A percentile compares a stretch with the other conserved stretches of the same genome.
phyloP scores from a whole-genome alignment of 37 sponge, comb jelly and placozoan genomes.

The Spongilla lacustris region DNA sequence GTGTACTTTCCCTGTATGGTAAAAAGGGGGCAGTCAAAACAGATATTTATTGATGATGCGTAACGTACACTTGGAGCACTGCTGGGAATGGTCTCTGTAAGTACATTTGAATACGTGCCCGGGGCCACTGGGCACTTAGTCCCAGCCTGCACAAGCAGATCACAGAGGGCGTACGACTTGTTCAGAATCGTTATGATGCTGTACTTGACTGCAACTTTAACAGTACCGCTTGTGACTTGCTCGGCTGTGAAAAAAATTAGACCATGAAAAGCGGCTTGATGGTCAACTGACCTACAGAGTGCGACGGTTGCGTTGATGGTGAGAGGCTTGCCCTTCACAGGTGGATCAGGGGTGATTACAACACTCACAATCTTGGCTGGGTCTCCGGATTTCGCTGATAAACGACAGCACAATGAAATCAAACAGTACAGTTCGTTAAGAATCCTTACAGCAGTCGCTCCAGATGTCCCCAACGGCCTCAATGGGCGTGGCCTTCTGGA shows the following conservation, averaged over 20 bases:
- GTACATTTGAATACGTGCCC: background rate
- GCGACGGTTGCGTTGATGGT: constrained; percentile 14
- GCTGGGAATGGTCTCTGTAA: background rate
- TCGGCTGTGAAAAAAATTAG: constrained; percentile 16
- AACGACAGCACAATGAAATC: no score
- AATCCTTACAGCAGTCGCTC: constrained; percentile 56
- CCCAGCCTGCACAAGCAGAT: background rate
- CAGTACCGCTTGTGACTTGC: constrained; percentile 27
- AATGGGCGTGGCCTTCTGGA: background rate
- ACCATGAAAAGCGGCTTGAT: background rate
- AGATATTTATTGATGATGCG: background rate
- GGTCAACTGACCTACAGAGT: constrained; percentile 25
- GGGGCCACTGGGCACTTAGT: constrained; percentile 16
- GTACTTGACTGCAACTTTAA: constrained; percentile 25
- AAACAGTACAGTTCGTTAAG: no score
- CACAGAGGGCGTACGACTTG: constrained; percentile 28
- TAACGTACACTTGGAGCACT: background rate
- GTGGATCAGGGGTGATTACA: constrained; percentile 65
- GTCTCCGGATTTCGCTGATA: constrained; percentile 36
- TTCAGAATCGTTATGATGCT: background rate
- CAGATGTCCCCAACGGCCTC: constrained; percentile 34
- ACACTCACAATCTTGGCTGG: constrained; percentile 26
- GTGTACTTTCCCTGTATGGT: constrained; percentile 44
- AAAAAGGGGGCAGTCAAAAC: background rate
- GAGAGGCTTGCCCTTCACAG: constrained; percentile 45